Evolutionary conservation across 2,797 vertebrate genomes (phyloP).

Genomic region (Sparus aurata): DNA sequence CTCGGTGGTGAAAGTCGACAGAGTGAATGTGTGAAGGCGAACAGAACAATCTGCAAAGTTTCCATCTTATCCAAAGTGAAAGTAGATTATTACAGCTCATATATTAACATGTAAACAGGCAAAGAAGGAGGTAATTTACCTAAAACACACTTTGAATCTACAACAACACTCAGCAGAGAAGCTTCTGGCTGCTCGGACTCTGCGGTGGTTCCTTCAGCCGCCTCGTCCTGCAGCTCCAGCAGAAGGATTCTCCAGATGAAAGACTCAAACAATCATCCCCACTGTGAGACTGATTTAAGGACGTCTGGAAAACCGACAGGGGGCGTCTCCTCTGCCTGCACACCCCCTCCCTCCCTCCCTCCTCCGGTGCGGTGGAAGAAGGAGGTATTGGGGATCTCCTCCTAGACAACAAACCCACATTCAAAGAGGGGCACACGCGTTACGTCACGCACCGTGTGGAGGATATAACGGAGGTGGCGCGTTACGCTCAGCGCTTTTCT

Average conservation of each 20-base stretch:
- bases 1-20: too few relatives aligned
- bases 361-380: slow-evolving; percentile 50
- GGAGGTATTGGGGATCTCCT: slow-evolving; percentile 85
- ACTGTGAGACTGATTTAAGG: slow-evolving; percentile 55
- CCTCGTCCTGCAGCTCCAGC: slow-evolving; percentile 12
- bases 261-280: slow-evolving; percentile 34
- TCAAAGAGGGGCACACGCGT: slow-evolving; percentile 71
- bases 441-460: slow-evolving; percentile 85
- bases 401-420: slow-evolving; percentile 81
- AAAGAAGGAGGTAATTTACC: background rate
- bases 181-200: too few relatives aligned
- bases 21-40: too few relatives aligned
- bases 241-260: slow-evolving; percentile 42
- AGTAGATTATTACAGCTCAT: background rate
- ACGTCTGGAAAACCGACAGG: slow-evolving; percentile 77
- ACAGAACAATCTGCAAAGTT: too few relatives aligned
- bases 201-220: too few relatives aligned
- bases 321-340: slow-evolving; percentile 74
- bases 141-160: background rate
- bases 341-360: background rate
- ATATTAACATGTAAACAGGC: too few relatives aligned
- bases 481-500: slow-evolving; percentile 59
- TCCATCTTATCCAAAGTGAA: too few relatives aligned
- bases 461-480: slow-evolving; percentile 82
- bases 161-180: too few relatives aligned